A percentile compares a stretch with the other conserved stretches of the same genome.
These are phyloP conservation scores for Phrynocephalus vlangalii DNA, from an alignment of 2,797 vertebrate genomes.

Conservation along the genomic window DNA sequence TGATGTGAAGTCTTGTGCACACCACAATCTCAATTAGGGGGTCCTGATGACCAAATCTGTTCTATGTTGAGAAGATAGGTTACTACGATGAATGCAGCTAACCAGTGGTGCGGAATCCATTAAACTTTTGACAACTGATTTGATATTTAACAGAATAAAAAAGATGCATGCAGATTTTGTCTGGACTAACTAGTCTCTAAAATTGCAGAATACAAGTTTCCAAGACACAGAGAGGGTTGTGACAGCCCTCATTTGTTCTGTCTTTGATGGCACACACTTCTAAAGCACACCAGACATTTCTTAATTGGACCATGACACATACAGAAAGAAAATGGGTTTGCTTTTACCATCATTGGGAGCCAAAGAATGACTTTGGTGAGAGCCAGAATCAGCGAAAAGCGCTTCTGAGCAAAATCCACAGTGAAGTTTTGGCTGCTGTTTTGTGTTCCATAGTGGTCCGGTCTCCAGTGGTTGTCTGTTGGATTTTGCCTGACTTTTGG, in stretches of 20 bases:
- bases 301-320: background rate
- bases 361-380: slow-evolving; percentile 89
- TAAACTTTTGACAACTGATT: background rate
- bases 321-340: slow-evolving; percentile 43
- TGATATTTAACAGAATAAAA: background rate
- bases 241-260: background rate
- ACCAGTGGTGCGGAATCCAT: background rate
- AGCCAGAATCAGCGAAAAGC: slow-evolving; percentile 94
- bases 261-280: background rate
- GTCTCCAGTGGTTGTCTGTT: slow-evolving; percentile 33
- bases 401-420: slow-evolving; percentile 89
- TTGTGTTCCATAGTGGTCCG: background rate
- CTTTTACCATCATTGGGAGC: slow-evolving; percentile 98
- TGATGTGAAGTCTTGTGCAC: background rate
- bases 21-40: background rate
- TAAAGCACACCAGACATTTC: background rate
- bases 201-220: background rate
- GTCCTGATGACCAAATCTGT: background rate
- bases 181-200: background rate
- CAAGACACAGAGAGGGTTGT: background rate
- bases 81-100: background rate
- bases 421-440: slow-evolving; percentile 72
- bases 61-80: background rate
- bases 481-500: slow-evolving; percentile 60
- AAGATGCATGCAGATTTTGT: background rate